phyloP scores from a whole-genome alignment of 2,888 invertebrate species.

The Hypomecis atomaria region DNA sequence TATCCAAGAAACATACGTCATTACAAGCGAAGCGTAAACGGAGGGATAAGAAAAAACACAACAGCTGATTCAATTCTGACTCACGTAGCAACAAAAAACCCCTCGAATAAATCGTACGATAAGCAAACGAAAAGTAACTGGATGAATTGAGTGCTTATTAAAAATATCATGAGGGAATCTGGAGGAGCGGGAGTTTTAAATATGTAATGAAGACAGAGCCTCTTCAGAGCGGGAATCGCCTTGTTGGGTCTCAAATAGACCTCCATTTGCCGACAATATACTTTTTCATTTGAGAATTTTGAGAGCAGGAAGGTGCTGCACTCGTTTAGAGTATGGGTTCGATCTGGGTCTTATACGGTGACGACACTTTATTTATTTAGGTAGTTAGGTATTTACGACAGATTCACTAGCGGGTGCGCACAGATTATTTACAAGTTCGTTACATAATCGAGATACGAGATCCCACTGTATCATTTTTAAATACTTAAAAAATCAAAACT shows the following conservation, averaged over 20 bases:
- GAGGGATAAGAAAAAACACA: slow-evolving; percentile 3
- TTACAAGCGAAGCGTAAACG: slow-evolving; percentile 12
- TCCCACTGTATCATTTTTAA: too few relatives aligned
- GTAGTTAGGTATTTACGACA: too few relatives aligned
- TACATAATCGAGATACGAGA: too few relatives aligned
- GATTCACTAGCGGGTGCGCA: too few relatives aligned
- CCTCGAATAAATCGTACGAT: slow-evolving; percentile 18
- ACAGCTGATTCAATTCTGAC: slow-evolving; percentile 14
- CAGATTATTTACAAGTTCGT: too few relatives aligned
- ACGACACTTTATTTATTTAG: background rate
- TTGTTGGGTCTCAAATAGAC: slow-evolving; percentile 27
- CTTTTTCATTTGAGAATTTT: slow-evolving; percentile 9
- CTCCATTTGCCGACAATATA: slow-evolving; percentile 20
- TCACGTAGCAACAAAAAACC: slow-evolving; percentile 16
- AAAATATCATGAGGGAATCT: slow-evolving; percentile 33
- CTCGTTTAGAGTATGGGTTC: slow-evolving; percentile 4
- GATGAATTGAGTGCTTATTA: slow-evolving; percentile 31
- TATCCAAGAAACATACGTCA: background rate
- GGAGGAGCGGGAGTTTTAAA: slow-evolving; percentile 25
- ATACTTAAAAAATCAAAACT: too few relatives aligned
- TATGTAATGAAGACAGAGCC: slow-evolving; percentile 21
- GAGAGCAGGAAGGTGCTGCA: slow-evolving; percentile 15
- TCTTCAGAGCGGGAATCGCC: slow-evolving; percentile 10
- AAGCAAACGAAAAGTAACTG: slow-evolving; percentile 32
- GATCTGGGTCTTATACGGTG: background rate